Conservation (phyloP, 2,888 invertebrate species). For the Tortrix viridana region DNA sequence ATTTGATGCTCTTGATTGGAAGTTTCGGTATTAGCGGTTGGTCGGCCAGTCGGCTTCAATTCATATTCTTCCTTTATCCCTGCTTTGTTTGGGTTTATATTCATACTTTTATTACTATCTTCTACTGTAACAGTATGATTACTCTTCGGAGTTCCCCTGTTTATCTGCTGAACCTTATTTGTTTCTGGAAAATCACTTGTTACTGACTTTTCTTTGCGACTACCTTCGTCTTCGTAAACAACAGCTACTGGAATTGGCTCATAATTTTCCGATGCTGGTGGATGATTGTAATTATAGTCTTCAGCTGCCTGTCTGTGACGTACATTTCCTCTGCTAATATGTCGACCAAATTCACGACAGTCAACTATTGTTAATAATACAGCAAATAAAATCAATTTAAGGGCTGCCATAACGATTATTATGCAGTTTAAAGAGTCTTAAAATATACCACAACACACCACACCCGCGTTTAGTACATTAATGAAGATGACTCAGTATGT, state of each 20-base stretch:
- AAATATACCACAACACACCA: slow-evolving; percentile 54
- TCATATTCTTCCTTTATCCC: too few species aligned
- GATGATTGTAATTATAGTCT: slow-evolving; percentile 50
- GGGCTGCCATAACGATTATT: slow-evolving; percentile 40
- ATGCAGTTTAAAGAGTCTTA: slow-evolving; percentile 36
- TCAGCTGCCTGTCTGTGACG: slow-evolving; percentile 35
- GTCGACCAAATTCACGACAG: slow-evolving; percentile 44
- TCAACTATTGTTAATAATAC: slow-evolving; percentile 36
- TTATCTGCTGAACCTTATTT: slow-evolving; percentile 21
- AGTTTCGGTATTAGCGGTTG: slow-evolving; percentile 3
- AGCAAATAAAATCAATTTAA: slow-evolving; percentile 41
- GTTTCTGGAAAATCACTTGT: slow-evolving; percentile 3
- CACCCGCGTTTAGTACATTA: slow-evolving; percentile 59
- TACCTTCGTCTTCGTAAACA: slow-evolving; percentile 36
- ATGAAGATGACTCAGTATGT: slow-evolving; percentile 64
- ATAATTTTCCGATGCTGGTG: slow-evolving; percentile 51
- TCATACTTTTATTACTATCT: not conserved
- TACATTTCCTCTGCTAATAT: slow-evolving; percentile 37
- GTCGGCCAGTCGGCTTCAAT: not conserved
- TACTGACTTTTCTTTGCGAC: slow-evolving; percentile 39
- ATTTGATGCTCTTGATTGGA: slow-evolving; percentile 42
- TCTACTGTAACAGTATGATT: not conserved
- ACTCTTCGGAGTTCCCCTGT: slow-evolving; percentile 48
- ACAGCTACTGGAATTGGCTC: slow-evolving; percentile 47
- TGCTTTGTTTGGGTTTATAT: not conserved